Evolutionary conservation across 64 coral and sea anemone genomes (phyloP).

Genomic region (Pachyseris speciosa): DNA sequence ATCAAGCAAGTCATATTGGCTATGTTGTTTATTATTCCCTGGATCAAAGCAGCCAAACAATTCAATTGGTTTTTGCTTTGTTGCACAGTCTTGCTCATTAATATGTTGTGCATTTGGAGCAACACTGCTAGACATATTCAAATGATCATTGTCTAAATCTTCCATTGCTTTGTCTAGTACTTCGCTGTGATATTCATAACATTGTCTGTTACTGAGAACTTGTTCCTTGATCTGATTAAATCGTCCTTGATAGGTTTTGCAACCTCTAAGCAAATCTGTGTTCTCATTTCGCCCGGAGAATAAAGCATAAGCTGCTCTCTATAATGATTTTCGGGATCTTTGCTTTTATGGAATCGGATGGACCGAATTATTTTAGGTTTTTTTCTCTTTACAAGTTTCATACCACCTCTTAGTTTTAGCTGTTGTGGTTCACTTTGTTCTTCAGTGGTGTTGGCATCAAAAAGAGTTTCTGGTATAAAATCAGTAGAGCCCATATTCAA

Average conservation of each 20-base stretch:
- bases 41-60: constrained; percentile 66
- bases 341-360: constrained; percentile 58
- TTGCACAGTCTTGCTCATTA: constrained; percentile 62
- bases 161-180: constrained; percentile 46
- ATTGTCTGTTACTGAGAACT: constrained; percentile 21
- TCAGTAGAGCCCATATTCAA: constrained; percentile 19
- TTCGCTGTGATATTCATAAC: constrained; percentile 23
- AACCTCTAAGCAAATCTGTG: constrained; percentile 19
- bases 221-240: constrained; percentile 61
- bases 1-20: constrained; percentile 59
- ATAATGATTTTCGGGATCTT: too few species aligned
- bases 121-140: constrained; percentile 38
- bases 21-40: constrained; percentile 64
- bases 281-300: constrained; percentile 60
- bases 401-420: constrained; percentile 34
- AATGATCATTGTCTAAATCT: constrained; percentile 40
- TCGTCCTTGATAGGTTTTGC: constrained; percentile 42
- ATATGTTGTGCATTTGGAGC: constrained; percentile 70
- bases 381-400: constrained; percentile 46
- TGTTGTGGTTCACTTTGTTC: constrained; percentile 35
- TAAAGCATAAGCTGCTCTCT: constrained; percentile 69
- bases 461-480: constrained; percentile 36
- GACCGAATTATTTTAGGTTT: constrained; percentile 58
- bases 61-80: constrained; percentile 47
- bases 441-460: constrained; percentile 30